These are phyloP conservation scores for Drosophila saltans DNA, from an alignment of 1,140 invertebrate genomes.

Conservation along the genomic window DNA sequence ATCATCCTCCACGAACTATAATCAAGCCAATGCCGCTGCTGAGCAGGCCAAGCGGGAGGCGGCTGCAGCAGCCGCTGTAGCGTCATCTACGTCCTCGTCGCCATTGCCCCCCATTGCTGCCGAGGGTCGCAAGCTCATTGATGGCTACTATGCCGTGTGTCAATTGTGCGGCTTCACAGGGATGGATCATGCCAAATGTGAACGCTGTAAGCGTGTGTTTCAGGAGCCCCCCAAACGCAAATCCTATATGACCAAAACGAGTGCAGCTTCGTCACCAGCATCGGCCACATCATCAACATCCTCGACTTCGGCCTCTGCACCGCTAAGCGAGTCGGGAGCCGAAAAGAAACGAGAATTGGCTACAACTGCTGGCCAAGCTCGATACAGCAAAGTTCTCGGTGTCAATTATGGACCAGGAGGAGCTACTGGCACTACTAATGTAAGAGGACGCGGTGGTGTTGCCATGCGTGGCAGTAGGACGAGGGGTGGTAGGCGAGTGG, in stretches of 20 bases:
- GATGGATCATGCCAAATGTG: slow-evolving; percentile 88
- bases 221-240: slow-evolving; percentile 85
- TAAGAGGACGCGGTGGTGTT: slow-evolving; percentile 52
- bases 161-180: slow-evolving; percentile 89
- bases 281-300: slow-evolving; percentile 62
- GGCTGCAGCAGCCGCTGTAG: slow-evolving; percentile 25
- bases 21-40: slow-evolving; percentile 39
- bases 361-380: slow-evolving; percentile 8
- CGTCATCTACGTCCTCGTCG: slow-evolving; percentile 51
- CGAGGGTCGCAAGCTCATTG: slow-evolving; percentile 85
- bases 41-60: slow-evolving; percentile 58
- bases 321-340: slow-evolving; percentile 79
- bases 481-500: slow-evolving; percentile 60
- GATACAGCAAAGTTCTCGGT: slow-evolving; percentile 38
- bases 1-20: slow-evolving; percentile 44
- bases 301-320: slow-evolving; percentile 36
- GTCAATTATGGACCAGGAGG: slow-evolving; percentile 11
- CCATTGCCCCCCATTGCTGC: slow-evolving; percentile 44
- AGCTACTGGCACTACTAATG: slow-evolving; percentile 22
- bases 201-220: slow-evolving; percentile 86
- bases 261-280: slow-evolving; percentile 37
- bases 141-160: slow-evolving; percentile 89
- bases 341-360: slow-evolving; percentile 62
- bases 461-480: slow-evolving; percentile 65
- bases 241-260: slow-evolving; percentile 78